Base-by-base conservation (phyloP, 2,797 vertebrate species). In the Onychomys torridus region DNA sequence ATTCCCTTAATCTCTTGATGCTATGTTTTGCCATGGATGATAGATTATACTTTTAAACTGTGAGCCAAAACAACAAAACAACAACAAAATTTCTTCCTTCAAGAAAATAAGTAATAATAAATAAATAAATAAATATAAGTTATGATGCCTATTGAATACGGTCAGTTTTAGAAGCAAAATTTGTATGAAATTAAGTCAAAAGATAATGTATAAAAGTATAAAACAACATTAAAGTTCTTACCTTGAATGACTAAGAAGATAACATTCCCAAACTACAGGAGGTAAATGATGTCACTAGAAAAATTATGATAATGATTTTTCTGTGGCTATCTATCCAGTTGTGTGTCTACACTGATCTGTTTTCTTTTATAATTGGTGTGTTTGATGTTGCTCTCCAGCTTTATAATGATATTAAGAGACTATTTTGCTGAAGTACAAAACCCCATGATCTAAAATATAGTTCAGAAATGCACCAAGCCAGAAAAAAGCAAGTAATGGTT, bases 391-490 rank as follows among this genome's bases (percentile, higher is more conserved):
- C 73, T 90, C 57, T 90, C 46, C 46, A 77, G 40, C 23, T 21
- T 17, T 94, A 12, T 90, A 96, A 95, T 92, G 87, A 92, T 69
- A 21, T 81, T 88, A 75, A 63, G 59, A n/a, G 32, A 96, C 90
- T 97, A 88, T 40, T 92, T 84, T 88, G 29, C 57, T 90, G 63
- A 40, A n/a, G 46, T 34, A 73, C 10, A 34, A 95, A 95, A 57
- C 59, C 52, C 59, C 59, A 93, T 91, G 87, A 97, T 69, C 49
- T 96, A 92, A 95, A 96, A 91, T 97, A 96, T 92, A 93, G 37
- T 77, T 92, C 57, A 91, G 71, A 91, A 55, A 88, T 78, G 43
- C 37, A 65, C 52, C 37, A 84, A 76, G 16, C 34, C 21, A 78
- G 89, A 69, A 94, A 71, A 90, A 84, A 79, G 1, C 16, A 91